Evolutionary conservation across 2,797 vertebrate species (phyloP).

Genomic region (Anomalospiza imberbis): DNA sequence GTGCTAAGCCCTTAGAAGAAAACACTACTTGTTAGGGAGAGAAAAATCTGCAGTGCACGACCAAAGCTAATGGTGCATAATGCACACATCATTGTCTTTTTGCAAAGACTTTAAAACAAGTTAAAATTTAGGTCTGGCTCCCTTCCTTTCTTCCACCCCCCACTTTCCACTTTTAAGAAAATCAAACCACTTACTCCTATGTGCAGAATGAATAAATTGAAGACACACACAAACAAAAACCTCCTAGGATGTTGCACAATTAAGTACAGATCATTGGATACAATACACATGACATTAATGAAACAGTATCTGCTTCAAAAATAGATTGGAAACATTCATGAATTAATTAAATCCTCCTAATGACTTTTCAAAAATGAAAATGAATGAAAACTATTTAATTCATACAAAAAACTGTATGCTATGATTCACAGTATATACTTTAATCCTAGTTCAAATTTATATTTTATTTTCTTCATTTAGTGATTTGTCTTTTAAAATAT

Average conservation of each 20-base stretch:
- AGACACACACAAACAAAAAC: conserved; percentile 48
- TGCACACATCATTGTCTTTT: conserved; percentile 52
- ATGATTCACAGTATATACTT: not conserved
- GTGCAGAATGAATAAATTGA: conserved; percentile 45
- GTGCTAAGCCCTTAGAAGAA: conserved; percentile 69
- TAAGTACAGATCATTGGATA: conserved; percentile 48
- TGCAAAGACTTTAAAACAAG: conserved; percentile 54
- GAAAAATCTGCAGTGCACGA: conserved; percentile 54
- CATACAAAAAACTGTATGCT: not conserved
- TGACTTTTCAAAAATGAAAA: conserved; percentile 52
- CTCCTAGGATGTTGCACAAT: conserved; percentile 45
- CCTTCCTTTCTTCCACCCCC: conserved; percentile 12
- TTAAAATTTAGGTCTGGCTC: conserved; percentile 49
- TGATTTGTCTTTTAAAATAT: not conserved
- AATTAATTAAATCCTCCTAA: conserved; percentile 55
- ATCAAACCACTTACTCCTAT: conserved; percentile 44
- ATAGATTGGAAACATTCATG: conserved; percentile 53
- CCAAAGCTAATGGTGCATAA: conserved; percentile 58
- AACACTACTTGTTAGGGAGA: conserved; percentile 63
- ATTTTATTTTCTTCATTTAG: not conserved
- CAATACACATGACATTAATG: conserved; percentile 57
- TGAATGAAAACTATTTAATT: conserved; percentile 43
- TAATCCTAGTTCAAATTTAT: conserved; percentile 2
- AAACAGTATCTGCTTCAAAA: conserved; percentile 57
- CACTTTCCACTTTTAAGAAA: conserved; percentile 39